Evolutionary conservation across 2,113 vertebrate genomes (phyloP), one percentile per base, ranked within the genome.

Genomic region (Chinchilla lanigera): DNA sequence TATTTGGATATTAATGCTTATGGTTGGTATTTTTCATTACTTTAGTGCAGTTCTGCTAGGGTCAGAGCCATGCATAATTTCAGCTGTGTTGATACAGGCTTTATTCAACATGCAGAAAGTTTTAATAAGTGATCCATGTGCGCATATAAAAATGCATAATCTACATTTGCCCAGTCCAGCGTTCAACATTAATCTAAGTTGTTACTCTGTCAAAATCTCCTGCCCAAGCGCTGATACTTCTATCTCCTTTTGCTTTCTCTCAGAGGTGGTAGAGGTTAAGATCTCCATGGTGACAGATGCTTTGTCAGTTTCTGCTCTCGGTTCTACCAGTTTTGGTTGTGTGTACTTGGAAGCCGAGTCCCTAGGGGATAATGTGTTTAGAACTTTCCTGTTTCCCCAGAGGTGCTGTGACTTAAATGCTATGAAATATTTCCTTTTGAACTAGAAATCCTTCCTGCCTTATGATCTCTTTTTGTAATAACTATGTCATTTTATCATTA

Each of bases 401-500:
- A 77, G 4, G 4, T 38, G 14, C 22, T 30, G 8, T 19, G 0
- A 58, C 52, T 75, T 67, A 12, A 44, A 38, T 75, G 58, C 50
- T 60, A 11, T 26, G 17, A 67, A n/a, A 26, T 52, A 0, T 7
- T 30, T 56, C 35, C 11, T 50, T 58, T 63, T 63, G 0, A 14
- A 58, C 26, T 60, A 20, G 26, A 60, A 52, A 69, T 19, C 11
- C 3, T 12, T 11, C 7, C 9, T 41, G 14, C 10, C 19, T 38
- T 19, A 54, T 5, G 9, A 0, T 69, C 20, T 30, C 50, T 11
- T 60, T 33, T 9, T 38, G 8, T 61, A 52, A 38, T 1, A 7
- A 26, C 1, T 4, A 7, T 1, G 2, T 22, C 8, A 4, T 17
- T 61, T 38, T 22, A 0, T 50, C 33, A 6, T 52, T 14, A 30